phyloP scores from a whole-genome alignment of 2,113 vertebrate genomes.

The Triplophysa dalaica region DNA sequence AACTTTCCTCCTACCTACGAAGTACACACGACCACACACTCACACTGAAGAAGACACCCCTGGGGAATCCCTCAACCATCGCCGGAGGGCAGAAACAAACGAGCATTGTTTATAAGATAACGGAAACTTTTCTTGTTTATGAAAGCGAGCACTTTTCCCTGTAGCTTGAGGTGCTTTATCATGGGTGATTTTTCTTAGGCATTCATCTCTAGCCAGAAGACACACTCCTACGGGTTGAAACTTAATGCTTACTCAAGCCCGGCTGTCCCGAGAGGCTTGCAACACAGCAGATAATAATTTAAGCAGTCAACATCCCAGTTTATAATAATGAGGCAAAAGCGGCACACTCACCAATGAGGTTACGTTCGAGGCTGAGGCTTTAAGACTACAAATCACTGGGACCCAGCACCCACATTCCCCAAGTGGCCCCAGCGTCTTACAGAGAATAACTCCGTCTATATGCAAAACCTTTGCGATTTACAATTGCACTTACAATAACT shows the following conservation, averaged over 20 bases:
- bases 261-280: constrained; percentile 17
- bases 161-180: constrained; percentile 11
- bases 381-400: constrained; percentile 26
- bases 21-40: constrained; percentile 10
- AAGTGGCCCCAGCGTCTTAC: neutral
- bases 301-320: constrained; percentile 37
- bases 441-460: neutral
- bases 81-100: constrained; percentile 4
- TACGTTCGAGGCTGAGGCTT: neutral
- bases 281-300: neutral
- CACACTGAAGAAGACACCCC: neutral
- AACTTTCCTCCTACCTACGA: constrained; percentile 27
- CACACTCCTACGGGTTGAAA: constrained; percentile 15
- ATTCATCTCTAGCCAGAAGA: constrained; percentile 36
- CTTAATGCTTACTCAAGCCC: constrained; percentile 7
- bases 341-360: constrained; percentile 5
- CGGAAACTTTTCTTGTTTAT: neutral
- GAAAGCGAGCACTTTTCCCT: neutral
- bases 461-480: neutral
- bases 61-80: constrained; percentile 3
- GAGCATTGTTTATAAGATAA: neutral
- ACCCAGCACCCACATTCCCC: constrained; percentile 9
- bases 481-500: constrained; percentile 5
- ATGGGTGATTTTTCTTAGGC: constrained; percentile 3
- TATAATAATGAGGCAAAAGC: constrained; percentile 14